Evolutionary conservation across 1,140 invertebrate genomes (phyloP).

Genomic region (Pseudobourletiella spinata): DNA sequence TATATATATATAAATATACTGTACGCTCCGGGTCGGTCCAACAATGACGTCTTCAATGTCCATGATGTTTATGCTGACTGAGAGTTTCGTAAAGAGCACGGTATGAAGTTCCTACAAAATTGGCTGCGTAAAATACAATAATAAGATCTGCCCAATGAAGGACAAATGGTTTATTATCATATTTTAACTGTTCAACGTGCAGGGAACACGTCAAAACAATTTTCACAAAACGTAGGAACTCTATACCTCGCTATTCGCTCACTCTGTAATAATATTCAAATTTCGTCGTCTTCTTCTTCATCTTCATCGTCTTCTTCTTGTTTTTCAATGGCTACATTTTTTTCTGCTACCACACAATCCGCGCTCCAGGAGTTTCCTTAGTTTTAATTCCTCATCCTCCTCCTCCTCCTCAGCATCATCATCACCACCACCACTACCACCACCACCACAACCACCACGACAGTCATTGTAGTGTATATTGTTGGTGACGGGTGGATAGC

Average conservation of each 20-base stretch:
- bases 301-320: not conserved
- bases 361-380: no score
- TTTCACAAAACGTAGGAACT: constrained; percentile 6
- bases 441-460: no score
- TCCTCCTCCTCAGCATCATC: no score
- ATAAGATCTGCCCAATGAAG: not conserved
- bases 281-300: not conserved
- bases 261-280: not conserved
- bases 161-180: not conserved
- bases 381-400: no score
- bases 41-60: not conserved
- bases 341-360: not conserved
- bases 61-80: not conserved
- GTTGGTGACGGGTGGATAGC: no score
- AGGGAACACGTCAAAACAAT: not conserved
- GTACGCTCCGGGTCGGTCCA: no score
- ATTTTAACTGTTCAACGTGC: not conserved
- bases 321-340: not conserved
- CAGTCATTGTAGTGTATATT: no score
- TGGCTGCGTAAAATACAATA: not conserved
- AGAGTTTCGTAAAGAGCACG: constrained; percentile 15
- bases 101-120: constrained; percentile 13
- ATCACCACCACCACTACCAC: no score
- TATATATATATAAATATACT: no score
- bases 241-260: constrained; percentile 16